These are phyloP conservation scores for Ascidia mentula DNA, from an alignment of 23 tunicate species.

Conservation along the genomic window DNA sequence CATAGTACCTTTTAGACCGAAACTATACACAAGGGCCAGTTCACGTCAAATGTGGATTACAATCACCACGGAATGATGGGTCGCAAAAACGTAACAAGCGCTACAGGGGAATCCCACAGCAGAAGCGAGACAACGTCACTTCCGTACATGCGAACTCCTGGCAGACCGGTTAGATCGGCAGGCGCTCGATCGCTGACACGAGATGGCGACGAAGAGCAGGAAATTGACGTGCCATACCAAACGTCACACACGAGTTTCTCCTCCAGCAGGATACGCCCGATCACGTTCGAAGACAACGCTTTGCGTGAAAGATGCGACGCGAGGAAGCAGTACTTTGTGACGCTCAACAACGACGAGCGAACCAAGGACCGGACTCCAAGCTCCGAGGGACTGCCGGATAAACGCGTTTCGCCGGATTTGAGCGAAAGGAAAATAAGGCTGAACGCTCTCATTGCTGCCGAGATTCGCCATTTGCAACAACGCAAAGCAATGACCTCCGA, in stretches of 20 bases:
- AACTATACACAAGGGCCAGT: no score
- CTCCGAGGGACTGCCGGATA: background rate
- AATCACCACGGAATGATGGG: no score
- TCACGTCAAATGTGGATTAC: no score
- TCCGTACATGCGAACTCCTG: background rate
- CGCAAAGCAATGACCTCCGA: conserved; percentile 33
- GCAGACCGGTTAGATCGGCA: background rate
- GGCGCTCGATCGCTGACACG: background rate
- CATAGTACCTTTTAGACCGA: no score
- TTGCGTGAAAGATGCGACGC: background rate
- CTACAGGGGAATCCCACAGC: background rate
- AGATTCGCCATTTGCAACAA: conserved; percentile 42
- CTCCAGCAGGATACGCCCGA: background rate
- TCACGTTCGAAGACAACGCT: background rate
- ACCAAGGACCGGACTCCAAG: background rate
- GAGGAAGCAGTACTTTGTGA: background rate
- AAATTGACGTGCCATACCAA: background rate
- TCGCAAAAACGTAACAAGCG: no score
- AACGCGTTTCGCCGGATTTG: background rate
- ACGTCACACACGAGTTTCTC: conserved; percentile 1
- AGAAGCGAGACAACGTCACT: background rate
- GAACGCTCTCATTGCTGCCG: conserved; percentile 30
- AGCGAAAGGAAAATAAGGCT: background rate
- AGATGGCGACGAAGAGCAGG: background rate
- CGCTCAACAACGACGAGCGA: background rate